phyloP scores from a whole-genome alignment of 2,797 vertebrate genomes.

The Malacoraja senta region DNA sequence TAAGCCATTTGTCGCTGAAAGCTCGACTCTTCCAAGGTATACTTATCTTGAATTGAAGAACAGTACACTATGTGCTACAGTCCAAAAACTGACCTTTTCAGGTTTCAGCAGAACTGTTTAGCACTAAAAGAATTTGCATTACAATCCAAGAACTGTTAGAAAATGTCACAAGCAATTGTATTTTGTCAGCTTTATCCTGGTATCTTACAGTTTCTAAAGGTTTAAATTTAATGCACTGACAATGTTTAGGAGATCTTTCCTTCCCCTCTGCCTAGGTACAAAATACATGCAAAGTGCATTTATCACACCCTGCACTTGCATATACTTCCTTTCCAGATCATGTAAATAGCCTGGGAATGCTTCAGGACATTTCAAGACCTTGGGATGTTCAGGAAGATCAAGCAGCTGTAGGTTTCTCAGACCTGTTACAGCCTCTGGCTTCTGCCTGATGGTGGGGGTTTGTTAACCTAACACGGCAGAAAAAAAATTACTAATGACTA shows the following conservation, averaged over 20 bases:
- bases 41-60: slow-evolving; percentile 10
- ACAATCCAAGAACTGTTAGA: not conserved
- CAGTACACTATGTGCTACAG: not conserved
- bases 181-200: not conserved
- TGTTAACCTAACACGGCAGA: no score
- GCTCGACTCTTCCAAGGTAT: not conserved
- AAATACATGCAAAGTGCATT: not conserved
- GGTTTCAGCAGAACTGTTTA: not conserved
- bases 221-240: slow-evolving; percentile 11
- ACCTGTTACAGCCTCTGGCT: not conserved
- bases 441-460: not conserved
- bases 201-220: slow-evolving; percentile 3
- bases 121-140: slow-evolving; percentile 21
- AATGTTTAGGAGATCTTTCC: not conserved
- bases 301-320: not conserved
- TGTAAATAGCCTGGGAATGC: not conserved
- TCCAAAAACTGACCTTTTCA: slow-evolving; percentile 3
- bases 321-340: not conserved
- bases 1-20: not conserved
- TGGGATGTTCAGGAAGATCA: not conserved
- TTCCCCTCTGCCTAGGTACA: not conserved
- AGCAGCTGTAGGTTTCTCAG: not conserved
- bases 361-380: not conserved
- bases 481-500: not conserved
- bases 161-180: not conserved